Conservation (phyloP, 2,888 invertebrate species). For the Cheilosia vernalis region DNA sequence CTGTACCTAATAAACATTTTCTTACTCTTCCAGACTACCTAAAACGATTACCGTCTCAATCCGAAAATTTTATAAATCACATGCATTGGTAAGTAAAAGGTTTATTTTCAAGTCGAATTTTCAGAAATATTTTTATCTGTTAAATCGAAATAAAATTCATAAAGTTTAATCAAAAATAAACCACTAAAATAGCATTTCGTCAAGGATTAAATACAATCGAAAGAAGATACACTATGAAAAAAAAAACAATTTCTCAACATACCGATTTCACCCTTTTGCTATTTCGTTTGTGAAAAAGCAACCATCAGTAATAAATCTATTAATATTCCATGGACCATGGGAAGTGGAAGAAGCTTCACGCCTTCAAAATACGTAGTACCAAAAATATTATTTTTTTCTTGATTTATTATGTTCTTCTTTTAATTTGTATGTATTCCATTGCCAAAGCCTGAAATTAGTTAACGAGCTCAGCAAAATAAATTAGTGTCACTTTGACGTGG, state of each 20-base stretch:
- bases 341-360: conserved; percentile 3
- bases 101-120: background rate
- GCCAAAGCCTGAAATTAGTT: conserved; percentile 35
- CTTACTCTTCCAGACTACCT: conserved; percentile 6
- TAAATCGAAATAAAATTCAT: no score
- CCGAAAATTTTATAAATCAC: background rate
- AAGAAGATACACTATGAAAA: background rate
- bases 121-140: no score
- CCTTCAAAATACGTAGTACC: background rate
- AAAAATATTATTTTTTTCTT: conserved; percentile 8
- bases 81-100: conserved; percentile 33
- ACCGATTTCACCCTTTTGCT: background rate
- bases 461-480: conserved; percentile 40
- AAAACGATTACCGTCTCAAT: background rate
- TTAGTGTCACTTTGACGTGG: conserved; percentile 18
- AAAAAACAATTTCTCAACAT: background rate
- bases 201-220: background rate
- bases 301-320: conserved; percentile 3
- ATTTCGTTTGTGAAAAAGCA: background rate
- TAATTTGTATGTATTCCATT: conserved; percentile 9
- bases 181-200: background rate
- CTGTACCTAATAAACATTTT: background rate
- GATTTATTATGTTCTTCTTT: conserved; percentile 7
- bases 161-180: no score
- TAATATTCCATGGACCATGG: conserved; percentile 2